Evolutionary conservation across 2,888 invertebrate species (phyloP).

Genomic region (Caenorhabditis sp.): DNA sequence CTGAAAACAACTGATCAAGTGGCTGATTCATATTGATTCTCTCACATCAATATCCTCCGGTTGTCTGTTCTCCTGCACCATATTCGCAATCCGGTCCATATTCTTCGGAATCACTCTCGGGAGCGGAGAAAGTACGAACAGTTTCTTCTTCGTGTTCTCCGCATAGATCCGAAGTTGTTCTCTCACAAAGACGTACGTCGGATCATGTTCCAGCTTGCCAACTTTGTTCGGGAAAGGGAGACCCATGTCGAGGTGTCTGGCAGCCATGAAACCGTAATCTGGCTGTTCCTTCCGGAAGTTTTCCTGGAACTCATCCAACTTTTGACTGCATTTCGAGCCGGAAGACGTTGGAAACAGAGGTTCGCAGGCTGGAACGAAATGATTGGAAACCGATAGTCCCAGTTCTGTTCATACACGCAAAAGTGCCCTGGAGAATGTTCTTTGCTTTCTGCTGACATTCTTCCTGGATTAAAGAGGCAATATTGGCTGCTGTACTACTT

Average conservation of each 20-base stretch:
- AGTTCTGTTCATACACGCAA: background rate
- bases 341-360: slow-evolving; percentile 28
- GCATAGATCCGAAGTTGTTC: slow-evolving; percentile 13
- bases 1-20: background rate
- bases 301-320: background rate
- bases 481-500: slow-evolving; percentile 28
- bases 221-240: background rate
- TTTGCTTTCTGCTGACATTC: slow-evolving; percentile 34
- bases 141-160: slow-evolving; percentile 3
- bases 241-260: slow-evolving; percentile 9
- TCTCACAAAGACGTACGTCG: slow-evolving; percentile 2
- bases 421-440: slow-evolving; percentile 24
- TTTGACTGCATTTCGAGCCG: slow-evolving; percentile 9
- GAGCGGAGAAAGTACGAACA: background rate
- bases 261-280: slow-evolving; percentile 13
- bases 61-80: background rate
- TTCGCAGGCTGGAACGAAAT: slow-evolving; percentile 19
- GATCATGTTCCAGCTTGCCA: slow-evolving; percentile 10
- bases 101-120: slow-evolving; percentile 1
- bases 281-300: slow-evolving; percentile 9
- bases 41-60: slow-evolving; percentile 14
- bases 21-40: no score
- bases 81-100: background rate
- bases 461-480: slow-evolving; percentile 3
- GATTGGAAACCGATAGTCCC: background rate